Evolutionary conservation across 2,888 invertebrate genomes (phyloP).

Genomic region (Drosophila planitibia): DNA sequence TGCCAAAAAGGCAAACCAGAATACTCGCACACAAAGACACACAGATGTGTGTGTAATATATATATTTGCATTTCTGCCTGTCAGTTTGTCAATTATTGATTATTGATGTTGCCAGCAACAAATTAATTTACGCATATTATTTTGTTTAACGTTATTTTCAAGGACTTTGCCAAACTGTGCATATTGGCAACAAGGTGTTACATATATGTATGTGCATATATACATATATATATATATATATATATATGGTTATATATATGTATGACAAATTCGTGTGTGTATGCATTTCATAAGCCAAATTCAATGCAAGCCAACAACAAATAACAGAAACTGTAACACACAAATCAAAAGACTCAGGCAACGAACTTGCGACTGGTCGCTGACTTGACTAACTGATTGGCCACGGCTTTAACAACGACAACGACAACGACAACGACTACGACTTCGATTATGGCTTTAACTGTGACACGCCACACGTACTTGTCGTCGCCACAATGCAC

Average conservation of each 20-base stretch:
- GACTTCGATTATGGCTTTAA: slow-evolving; percentile 10
- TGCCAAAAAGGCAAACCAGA: slow-evolving; percentile 42
- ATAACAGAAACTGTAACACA: slow-evolving; percentile 42
- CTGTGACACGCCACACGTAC: slow-evolving; percentile 50
- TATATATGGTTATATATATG: too few species aligned
- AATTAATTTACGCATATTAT: slow-evolving; percentile 8
- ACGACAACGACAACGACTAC: slow-evolving; percentile 2
- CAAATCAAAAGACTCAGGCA: slow-evolving; percentile 57
- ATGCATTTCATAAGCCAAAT: slow-evolving; percentile 59
- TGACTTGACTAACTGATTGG: slow-evolving; percentile 44
- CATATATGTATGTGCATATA: slow-evolving; percentile 8
- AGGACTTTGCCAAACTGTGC: slow-evolving; percentile 49
- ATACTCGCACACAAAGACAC: slow-evolving; percentile 31
- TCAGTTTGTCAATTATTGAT: slow-evolving; percentile 13
- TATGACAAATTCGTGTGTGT: background rate
- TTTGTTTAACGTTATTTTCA: slow-evolving; percentile 43
- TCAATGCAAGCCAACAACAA: slow-evolving; percentile 58
- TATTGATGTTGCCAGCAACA: slow-evolving; percentile 20
- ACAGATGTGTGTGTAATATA: background rate
- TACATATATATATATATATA: background rate
- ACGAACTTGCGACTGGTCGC: slow-evolving; percentile 49
- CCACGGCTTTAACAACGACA: slow-evolving; percentile 11
- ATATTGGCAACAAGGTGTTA: slow-evolving; percentile 52
- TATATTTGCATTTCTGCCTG: background rate
- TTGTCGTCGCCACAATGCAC: slow-evolving; percentile 65